Evolutionary conservation across 2,888 invertebrate genomes (phyloP).

Genomic region (Diaperis boleti): DNA sequence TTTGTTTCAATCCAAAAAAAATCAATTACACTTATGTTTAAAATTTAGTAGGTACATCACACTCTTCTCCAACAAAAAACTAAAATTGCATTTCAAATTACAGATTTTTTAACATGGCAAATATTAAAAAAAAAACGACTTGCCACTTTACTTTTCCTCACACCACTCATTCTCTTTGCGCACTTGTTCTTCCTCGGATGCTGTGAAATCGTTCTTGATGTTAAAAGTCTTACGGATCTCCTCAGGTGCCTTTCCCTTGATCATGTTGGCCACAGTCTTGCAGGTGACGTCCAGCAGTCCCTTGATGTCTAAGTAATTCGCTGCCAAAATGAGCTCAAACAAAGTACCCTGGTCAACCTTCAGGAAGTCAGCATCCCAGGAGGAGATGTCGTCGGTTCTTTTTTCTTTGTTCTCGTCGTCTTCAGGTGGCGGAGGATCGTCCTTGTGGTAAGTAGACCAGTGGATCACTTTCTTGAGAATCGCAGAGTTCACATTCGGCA

Average conservation of each 20-base stretch:
- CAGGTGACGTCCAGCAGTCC: slow-evolving; percentile 97
- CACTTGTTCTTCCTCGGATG: slow-evolving; percentile 98
- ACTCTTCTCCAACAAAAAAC: slow-evolving; percentile 4
- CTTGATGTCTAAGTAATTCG: slow-evolving; percentile 96
- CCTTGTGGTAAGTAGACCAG: slow-evolving; percentile 94
- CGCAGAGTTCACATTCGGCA: slow-evolving; percentile 97
- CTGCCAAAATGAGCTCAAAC: slow-evolving; percentile 96
- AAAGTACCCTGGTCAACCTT: slow-evolving; percentile 98
- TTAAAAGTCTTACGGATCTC: slow-evolving; percentile 97
- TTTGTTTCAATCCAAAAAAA: slow-evolving; percentile 11
- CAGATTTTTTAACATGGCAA: slow-evolving; percentile 9
- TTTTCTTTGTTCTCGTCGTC: slow-evolving; percentile 98
- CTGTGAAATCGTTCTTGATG: slow-evolving; percentile 96
- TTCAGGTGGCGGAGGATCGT: slow-evolving; percentile 95
- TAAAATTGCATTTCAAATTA: slow-evolving; percentile 10
- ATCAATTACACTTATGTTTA: slow-evolving; percentile 1
- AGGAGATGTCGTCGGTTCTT: slow-evolving; percentile 98
- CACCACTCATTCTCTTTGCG: slow-evolving; percentile 97
- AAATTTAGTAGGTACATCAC: slow-evolving; percentile 13
- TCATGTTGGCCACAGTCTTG: slow-evolving; percentile 99
- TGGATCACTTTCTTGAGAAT: slow-evolving; percentile 95
- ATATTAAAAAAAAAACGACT: slow-evolving; percentile 4
- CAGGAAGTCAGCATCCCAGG: slow-evolving; percentile 99
- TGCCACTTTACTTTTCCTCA: slow-evolving; percentile 78
- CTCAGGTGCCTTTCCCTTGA: slow-evolving; percentile 97